A percentile compares a stretch with the other conserved stretches of the same genome.
Conservation (phyloP, 1,140 invertebrate genomes). For the Cotesia chilonis region DNA sequence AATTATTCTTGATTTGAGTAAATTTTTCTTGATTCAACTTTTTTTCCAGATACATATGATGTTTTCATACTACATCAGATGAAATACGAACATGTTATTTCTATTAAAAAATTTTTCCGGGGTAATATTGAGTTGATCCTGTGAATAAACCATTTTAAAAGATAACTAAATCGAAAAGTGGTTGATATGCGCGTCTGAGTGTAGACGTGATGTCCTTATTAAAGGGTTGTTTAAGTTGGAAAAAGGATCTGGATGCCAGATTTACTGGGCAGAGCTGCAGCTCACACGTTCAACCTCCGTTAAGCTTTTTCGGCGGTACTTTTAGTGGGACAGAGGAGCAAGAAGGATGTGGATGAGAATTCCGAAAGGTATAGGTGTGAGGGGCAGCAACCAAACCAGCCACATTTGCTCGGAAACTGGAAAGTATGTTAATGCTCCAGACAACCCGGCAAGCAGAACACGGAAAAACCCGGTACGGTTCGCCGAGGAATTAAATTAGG, state of each 20-base stretch:
- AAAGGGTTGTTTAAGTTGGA: slow-evolving; percentile 21
- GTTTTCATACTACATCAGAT: no score
- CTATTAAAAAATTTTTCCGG: slow-evolving; percentile 4
- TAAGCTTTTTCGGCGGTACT: not conserved
- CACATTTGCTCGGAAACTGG: slow-evolving; percentile 23
- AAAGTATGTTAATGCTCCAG: slow-evolving; percentile 24
- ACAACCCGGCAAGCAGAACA: not conserved
- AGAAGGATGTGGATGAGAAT: not conserved
- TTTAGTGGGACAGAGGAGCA: no score
- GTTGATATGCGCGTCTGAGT: slow-evolving; percentile 47
- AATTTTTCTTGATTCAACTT: no score
- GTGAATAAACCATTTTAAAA: slow-evolving; percentile 51
- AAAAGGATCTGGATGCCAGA: slow-evolving; percentile 20
- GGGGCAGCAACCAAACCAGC: slow-evolving; percentile 21
- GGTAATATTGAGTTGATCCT: slow-evolving; percentile 56
- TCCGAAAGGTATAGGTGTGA: not conserved
- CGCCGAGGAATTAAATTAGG: slow-evolving; percentile 14
- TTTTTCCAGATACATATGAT: no score
- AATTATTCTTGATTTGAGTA: no score
- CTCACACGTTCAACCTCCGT: not conserved
- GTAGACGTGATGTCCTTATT: slow-evolving; percentile 28
- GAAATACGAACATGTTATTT: no score
- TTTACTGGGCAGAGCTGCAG: slow-evolving; percentile 26
- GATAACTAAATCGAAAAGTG: slow-evolving; percentile 46
- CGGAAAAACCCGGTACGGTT: not conserved